Conservation (phyloP, 2,888 invertebrate species). For the Catocala nupta region DNA sequence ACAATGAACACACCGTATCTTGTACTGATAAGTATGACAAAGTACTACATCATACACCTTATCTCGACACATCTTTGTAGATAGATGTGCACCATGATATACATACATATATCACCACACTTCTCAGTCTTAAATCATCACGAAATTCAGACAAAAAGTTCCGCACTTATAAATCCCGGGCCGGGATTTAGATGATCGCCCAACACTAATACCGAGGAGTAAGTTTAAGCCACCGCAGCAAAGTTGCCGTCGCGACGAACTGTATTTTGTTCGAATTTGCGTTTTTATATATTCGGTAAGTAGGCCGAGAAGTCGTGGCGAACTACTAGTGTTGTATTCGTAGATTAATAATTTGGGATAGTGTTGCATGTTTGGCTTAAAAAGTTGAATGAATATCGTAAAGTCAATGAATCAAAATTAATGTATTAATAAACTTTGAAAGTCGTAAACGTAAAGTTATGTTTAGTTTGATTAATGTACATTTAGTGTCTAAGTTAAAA, state of each 20-base stretch:
- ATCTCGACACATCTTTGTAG: no score
- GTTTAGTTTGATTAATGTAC: no score
- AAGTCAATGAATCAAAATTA: no score
- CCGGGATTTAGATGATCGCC: constrained; percentile 43
- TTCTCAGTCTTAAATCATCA: constrained; percentile 25
- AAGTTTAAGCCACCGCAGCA: constrained; percentile 59
- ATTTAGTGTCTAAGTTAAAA: no score
- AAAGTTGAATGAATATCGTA: no score
- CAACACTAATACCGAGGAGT: constrained; percentile 53
- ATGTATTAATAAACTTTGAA: no score
- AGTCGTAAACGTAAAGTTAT: no score
- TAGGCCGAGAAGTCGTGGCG: constrained; percentile 39
- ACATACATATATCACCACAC: no score
- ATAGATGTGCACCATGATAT: no score
- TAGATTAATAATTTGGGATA: background rate
- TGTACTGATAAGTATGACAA: no score
- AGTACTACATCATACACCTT: no score
- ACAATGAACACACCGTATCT: no score
- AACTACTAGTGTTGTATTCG: constrained; percentile 31
- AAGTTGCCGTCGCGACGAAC: constrained; percentile 50
- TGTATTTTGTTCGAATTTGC: constrained; percentile 57
- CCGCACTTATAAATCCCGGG: constrained; percentile 27
- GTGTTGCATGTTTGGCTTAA: background rate
- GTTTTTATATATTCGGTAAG: constrained; percentile 53
- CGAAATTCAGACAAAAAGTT: constrained; percentile 27